Evolutionary conservation across 2,797 vertebrate species (phyloP), one percentile per base, ranked within the genome.

Genomic region (Falco biarmicus): DNA sequence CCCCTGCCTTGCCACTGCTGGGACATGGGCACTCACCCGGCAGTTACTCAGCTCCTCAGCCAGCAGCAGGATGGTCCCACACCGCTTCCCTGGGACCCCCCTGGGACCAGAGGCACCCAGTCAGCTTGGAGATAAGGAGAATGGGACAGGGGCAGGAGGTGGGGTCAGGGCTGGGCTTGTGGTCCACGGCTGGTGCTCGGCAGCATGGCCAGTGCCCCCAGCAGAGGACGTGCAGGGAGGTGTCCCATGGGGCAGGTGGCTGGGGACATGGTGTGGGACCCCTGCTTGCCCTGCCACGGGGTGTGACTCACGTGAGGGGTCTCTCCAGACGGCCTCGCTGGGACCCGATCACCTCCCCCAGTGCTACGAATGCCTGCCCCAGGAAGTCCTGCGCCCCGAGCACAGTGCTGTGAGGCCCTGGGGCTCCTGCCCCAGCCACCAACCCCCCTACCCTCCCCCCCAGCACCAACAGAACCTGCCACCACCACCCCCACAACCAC

Each of bases 11-110:
- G 1, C 64, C 3, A 10, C 41, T 66, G 64, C 34, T 0, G 0
- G 65, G 18, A 66, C 32, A 10, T 0, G 0, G 21, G 34, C 37
- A 32, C 99, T 99, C 94, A 99, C 99, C 98, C 99, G 98, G 96
- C 99, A 99, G 97, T 99, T 99, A 98, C 99, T 99, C 94, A 99
- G 99, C 91, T 99, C 99, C 96, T 99, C 99, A 0, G 99, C 99
- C 48, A 98, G 98, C 96, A 99, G 98, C 96, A 99, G 80, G 84
- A 99, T 98, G 92, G 96, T 98, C 91, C 99, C 99, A 94, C 99
- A 99, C 84, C 99, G 99, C 98, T 99, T 99, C 53, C 99, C 99
- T 12, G 99, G 99, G 84, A 99, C 98, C 48, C 99, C 99, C 94
- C 99, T 99, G 95, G 50, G 96, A 93, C 75, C 63, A 94, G 87